Percentiles rank a stretch among this genome's conserved stretches.
Conservation (phyloP, 2,797 vertebrate species). For the Coregonus suidteri region DNA sequence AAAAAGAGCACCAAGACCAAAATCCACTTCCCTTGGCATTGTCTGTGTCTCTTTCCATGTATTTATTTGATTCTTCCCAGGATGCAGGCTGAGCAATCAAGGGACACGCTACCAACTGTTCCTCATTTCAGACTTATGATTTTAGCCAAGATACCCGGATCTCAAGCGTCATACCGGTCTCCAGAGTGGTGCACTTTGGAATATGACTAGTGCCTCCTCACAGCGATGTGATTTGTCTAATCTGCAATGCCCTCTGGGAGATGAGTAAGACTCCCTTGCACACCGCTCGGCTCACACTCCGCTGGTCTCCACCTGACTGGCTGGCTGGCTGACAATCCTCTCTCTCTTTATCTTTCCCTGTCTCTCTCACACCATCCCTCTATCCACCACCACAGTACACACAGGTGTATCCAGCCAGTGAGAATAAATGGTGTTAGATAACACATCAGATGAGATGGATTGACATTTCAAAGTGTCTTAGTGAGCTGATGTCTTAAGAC, state of each 20-base stretch:
- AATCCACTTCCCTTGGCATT: neutral
- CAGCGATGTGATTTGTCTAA: slow-evolving; percentile 61
- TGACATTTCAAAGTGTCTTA: neutral
- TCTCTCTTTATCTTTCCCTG: slow-evolving; percentile 19
- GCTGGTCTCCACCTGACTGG: slow-evolving; percentile 13
- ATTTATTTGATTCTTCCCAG: slow-evolving; percentile 50
- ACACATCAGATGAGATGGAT: neutral
- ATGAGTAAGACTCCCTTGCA: slow-evolving; percentile 55
- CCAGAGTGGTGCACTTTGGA: slow-evolving; percentile 54
- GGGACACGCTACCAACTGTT: slow-evolving; percentile 54
- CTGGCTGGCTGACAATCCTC: too few species aligned
- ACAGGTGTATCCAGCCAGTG: neutral
- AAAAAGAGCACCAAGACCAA: too few species aligned
- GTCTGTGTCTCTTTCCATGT: slow-evolving; percentile 23
- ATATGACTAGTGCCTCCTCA: slow-evolving; percentile 66
- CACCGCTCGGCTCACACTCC: slow-evolving; percentile 4
- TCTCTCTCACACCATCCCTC: slow-evolving; percentile 21
- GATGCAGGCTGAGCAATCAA: slow-evolving; percentile 58
- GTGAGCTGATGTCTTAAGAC: neutral
- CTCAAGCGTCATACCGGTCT: slow-evolving; percentile 54
- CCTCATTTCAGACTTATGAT: slow-evolving; percentile 61
- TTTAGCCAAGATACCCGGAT: slow-evolving; percentile 61
- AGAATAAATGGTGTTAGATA: neutral
- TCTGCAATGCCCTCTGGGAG: slow-evolving; percentile 56
- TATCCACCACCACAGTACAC: slow-evolving; percentile 28